Conservation (phyloP, 2,888 invertebrate genomes). For the Calameuta filiformis region DNA sequence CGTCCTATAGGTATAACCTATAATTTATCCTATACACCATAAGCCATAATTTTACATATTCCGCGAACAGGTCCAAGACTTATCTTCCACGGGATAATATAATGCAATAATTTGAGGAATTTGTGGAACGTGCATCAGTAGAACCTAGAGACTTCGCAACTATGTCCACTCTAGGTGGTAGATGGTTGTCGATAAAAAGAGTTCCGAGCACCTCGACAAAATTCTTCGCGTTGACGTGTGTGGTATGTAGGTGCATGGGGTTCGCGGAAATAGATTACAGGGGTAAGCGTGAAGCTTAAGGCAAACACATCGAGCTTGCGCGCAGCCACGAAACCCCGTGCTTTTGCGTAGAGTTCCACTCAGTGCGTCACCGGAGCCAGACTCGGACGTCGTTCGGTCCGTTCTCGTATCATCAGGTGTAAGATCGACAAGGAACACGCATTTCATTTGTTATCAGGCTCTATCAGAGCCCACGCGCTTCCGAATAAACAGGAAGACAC, state of each 20-base stretch:
- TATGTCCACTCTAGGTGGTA: background rate
- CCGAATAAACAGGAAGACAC: background rate
- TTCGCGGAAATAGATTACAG: background rate
- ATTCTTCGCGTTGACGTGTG: background rate
- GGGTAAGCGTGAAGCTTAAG: background rate
- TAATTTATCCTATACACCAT: background rate
- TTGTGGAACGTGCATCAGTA: background rate
- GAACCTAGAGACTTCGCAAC: background rate
- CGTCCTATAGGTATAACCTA: background rate
- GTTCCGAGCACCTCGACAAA: background rate
- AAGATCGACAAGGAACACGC: background rate
- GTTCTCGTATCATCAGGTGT: background rate
- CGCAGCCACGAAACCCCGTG: constrained; percentile 44
- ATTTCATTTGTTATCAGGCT: background rate
- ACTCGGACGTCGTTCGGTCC: background rate
- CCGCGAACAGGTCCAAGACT: background rate
- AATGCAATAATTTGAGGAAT: background rate
- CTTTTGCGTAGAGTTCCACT: constrained; percentile 46
- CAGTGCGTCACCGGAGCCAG: constrained; percentile 32
- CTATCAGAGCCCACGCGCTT: background rate
- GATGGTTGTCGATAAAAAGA: background rate
- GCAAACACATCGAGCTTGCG: constrained; percentile 39
- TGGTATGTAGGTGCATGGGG: background rate
- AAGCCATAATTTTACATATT: background rate
- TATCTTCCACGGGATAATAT: background rate